A percentile compares a stretch with the other conserved stretches of the same genome.
Evolutionary conservation across 53 echinoderm and acorn worm genomes (phyloP).

Genomic region (Arbacia lixula): DNA sequence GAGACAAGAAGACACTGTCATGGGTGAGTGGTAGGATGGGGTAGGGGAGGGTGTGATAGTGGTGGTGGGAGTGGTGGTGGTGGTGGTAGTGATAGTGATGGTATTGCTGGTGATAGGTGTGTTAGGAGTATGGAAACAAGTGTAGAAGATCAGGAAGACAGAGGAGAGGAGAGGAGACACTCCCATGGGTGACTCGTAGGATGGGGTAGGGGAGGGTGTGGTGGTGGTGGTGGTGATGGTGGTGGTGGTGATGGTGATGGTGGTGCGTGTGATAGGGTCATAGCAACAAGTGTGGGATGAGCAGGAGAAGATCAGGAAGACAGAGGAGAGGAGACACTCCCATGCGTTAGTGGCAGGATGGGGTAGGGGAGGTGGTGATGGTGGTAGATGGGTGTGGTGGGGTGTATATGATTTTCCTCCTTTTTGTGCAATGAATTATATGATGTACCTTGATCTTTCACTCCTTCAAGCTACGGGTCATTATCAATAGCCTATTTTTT

Average conservation of each 20-base stretch:
- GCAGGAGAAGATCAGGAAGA: conserved; percentile 68
- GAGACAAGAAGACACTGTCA: conserved; percentile 55
- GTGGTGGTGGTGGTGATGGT: conserved; percentile 16
- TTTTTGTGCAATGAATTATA: too few species aligned
- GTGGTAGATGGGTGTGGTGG: conserved; percentile 3
- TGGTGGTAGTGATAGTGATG: neutral
- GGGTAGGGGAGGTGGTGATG: conserved; percentile 16
- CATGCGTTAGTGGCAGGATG: conserved; percentile 43
- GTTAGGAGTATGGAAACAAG: too few species aligned
- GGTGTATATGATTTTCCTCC: conserved; percentile 33
- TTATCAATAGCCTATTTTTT: too few species aligned
- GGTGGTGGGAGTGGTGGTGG: conserved; percentile 14
- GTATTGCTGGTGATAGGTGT: too few species aligned
- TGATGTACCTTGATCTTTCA: too few species aligned
- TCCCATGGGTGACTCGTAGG: conserved; percentile 35
- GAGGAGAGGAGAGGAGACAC: conserved; percentile 4
- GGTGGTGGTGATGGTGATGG: conserved; percentile 19
- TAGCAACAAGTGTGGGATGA: conserved; percentile 81
- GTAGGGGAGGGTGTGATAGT: conserved; percentile 13
- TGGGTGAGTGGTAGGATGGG: conserved; percentile 31
- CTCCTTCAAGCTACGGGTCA: too few species aligned
- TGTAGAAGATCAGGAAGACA: neutral
- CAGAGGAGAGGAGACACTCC: conserved; percentile 49
- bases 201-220: conserved; percentile 46
- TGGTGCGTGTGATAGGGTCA: neutral